Conservation (phyloP, 2,113 vertebrate species). For the Chelonoidis abingdonii region DNA sequence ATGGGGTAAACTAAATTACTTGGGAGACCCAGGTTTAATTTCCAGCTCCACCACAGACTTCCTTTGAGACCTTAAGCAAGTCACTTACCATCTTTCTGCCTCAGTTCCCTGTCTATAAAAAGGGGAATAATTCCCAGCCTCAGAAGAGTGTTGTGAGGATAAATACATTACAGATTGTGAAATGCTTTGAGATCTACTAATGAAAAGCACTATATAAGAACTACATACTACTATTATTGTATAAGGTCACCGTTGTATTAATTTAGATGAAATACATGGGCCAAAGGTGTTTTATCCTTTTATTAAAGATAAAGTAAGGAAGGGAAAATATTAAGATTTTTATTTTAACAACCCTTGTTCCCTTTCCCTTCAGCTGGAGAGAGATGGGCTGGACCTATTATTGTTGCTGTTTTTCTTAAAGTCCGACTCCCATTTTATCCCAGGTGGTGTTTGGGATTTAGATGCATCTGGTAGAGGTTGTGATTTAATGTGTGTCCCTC, state of each 20-base stretch:
- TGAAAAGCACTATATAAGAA: background rate
- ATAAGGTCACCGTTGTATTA: background rate
- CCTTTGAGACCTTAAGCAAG: background rate
- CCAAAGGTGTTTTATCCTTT: background rate
- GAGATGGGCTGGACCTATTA: background rate
- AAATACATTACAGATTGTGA: background rate
- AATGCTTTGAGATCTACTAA: background rate
- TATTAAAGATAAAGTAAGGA: background rate
- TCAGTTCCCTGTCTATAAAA: background rate
- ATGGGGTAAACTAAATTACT: background rate
- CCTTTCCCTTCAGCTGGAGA: no score
- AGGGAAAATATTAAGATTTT: background rate
- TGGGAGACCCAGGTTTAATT: background rate
- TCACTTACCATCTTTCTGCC: background rate
- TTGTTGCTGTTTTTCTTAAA: background rate
- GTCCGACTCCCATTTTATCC: no score
- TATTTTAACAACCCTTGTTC: background rate
- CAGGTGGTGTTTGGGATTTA: no score
- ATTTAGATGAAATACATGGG: background rate
- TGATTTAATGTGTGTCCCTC: background rate
- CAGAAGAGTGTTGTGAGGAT: background rate
- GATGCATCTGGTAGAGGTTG: no score
- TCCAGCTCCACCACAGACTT: background rate
- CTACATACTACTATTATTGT: background rate
- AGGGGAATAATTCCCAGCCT: background rate